Evolutionary conservation across 37 sponge, comb jelly and placozoan genomes (phyloP).

Genomic region (Theonella swinhoei): DNA sequence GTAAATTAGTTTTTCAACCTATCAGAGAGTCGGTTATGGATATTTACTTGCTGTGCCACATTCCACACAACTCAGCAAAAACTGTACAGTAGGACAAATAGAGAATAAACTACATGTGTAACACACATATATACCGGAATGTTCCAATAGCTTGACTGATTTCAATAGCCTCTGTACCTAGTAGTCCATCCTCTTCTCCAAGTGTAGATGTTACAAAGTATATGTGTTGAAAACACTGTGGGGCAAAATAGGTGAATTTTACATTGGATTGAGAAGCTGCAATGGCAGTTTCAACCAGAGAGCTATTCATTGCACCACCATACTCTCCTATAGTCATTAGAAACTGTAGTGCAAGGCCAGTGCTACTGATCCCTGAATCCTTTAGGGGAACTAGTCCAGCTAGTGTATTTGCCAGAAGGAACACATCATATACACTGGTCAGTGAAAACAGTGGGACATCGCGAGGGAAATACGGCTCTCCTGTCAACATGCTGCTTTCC

Average conservation of each 20-base stretch:
- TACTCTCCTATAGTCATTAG: constrained; percentile 62
- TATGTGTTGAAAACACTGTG: constrained; percentile 83
- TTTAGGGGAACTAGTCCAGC: constrained; percentile 44
- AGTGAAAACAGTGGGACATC: too few relatives aligned
- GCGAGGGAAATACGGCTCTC: constrained; percentile 3
- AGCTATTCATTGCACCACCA: constrained; percentile 85
- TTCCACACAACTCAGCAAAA: background rate
- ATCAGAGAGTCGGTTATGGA: too few relatives aligned
- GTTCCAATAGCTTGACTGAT: background rate
- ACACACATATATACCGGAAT: too few relatives aligned
- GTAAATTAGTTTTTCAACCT: too few relatives aligned
- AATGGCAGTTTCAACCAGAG: constrained; percentile 29
- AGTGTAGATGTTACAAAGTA: constrained; percentile 86
- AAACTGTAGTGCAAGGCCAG: constrained; percentile 11
- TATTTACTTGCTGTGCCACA: too few relatives aligned
- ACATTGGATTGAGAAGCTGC: background rate
- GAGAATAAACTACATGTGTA: too few relatives aligned
- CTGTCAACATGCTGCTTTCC: constrained; percentile 66
- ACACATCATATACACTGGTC: too few relatives aligned
- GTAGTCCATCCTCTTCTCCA: background rate
- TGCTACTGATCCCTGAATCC: background rate
- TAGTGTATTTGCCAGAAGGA: too few relatives aligned
- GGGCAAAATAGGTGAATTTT: constrained; percentile 45
- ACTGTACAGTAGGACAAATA: too few relatives aligned
- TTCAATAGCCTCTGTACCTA: background rate